phyloP scores from a whole-genome alignment of 2,113 vertebrate genomes.

The Datnioides undecimradiatus region DNA sequence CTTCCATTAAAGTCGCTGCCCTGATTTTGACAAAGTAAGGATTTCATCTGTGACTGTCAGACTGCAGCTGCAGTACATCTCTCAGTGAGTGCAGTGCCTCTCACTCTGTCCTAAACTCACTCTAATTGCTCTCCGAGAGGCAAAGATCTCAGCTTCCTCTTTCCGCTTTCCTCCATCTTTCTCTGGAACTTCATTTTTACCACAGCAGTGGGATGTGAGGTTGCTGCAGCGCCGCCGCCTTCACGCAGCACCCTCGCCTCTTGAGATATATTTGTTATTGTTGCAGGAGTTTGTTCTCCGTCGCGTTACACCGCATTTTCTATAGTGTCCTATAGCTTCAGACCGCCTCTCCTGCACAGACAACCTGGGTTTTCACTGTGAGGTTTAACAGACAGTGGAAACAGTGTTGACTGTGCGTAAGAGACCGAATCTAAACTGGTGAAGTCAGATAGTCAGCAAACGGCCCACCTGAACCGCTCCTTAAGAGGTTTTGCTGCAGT shows the following conservation, averaged over 20 bases:
- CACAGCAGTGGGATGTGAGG: background rate
- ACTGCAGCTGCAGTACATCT: constrained; percentile 45
- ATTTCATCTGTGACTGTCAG: constrained; percentile 67
- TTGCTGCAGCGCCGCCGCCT: background rate
- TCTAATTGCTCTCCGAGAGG: constrained; percentile 57
- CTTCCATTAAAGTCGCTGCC: constrained; percentile 32
- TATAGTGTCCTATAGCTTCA: too few relatives aligned
- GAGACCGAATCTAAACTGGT: background rate
- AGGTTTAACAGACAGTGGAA: background rate
- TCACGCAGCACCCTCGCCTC: background rate
- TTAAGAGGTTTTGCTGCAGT: background rate
- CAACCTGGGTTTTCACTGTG: too few relatives aligned
- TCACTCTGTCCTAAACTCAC: constrained; percentile 30
- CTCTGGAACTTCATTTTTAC: constrained; percentile 15
- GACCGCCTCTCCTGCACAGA: too few relatives aligned
- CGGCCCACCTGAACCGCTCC: background rate
- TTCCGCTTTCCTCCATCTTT: background rate
- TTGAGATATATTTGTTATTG: background rate
- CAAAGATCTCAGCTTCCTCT: constrained; percentile 25
- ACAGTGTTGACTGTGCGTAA: background rate
- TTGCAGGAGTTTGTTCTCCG: background rate
- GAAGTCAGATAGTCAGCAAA: background rate
- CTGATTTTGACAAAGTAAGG: constrained; percentile 54
- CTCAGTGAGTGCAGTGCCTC: constrained; percentile 19
- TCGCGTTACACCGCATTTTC: background rate